phyloP scores from a whole-genome alignment of 2,888 invertebrate genomes.

The Nymphalis urticae region DNA sequence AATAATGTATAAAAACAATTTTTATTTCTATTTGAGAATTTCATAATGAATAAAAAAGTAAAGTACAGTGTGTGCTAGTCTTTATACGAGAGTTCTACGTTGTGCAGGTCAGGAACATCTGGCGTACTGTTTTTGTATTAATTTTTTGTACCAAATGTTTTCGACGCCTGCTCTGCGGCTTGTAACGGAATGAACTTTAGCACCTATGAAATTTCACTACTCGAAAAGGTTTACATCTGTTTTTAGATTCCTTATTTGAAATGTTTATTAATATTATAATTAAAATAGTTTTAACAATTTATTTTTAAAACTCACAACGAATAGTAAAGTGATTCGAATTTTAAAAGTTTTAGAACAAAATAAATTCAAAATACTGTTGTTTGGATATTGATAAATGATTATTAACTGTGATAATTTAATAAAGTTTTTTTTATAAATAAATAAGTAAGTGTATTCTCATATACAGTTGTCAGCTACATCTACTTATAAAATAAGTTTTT shows the following conservation, averaged over 20 bases:
- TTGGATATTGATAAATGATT: too few relatives aligned
- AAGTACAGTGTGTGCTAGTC: constrained; percentile 14
- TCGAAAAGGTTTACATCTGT: constrained; percentile 15
- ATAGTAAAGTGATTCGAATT: too few relatives aligned
- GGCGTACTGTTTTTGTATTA: constrained; percentile 46
- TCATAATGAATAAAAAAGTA: not conserved
- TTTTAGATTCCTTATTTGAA: not conserved
- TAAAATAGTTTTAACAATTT: not conserved
- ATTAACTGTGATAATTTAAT: too few relatives aligned
- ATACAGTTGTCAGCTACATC: too few relatives aligned
- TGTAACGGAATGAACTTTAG: constrained; percentile 23
- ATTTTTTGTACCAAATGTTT: constrained; percentile 42
- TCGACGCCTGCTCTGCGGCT: constrained; percentile 34
- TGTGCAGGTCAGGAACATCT: constrained; percentile 72
- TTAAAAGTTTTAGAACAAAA: too few relatives aligned
- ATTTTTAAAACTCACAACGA: too few relatives aligned
- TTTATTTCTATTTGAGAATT: not conserved
- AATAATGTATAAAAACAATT: too few relatives aligned
- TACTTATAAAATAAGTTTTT: too few relatives aligned
- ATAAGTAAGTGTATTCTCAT: too few relatives aligned
- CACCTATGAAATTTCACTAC: constrained; percentile 21
- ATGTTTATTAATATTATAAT: not conserved
- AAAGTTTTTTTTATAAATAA: too few relatives aligned
- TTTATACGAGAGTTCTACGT: constrained; percentile 43
- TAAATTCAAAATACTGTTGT: too few relatives aligned